Evolutionary conservation across 1,140 invertebrate genomes (phyloP), one percentile per base, ranked within the genome.

Genomic region (Trinorchestia longiramus): DNA sequence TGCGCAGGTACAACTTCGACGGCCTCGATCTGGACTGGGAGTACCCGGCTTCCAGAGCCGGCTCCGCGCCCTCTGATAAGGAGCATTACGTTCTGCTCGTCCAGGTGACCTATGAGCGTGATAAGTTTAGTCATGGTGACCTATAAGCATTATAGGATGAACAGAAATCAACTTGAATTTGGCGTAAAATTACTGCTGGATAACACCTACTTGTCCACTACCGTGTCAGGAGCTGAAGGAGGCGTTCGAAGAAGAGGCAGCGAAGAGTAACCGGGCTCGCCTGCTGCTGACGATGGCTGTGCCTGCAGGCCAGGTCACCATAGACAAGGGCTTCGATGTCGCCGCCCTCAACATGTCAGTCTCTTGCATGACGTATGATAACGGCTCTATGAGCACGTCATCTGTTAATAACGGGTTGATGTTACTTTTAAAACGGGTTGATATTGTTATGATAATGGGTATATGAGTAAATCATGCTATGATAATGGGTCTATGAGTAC

Each of bases 211-310:
- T 36, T 28, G 36, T 28, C 53, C 42, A 28, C 43, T 87, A 62
- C 88, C 44, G 96, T 62, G 97, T 28, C 97, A 99, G 98, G 99
- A 99, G 97, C 97, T 99, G 44, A 97, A 99, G 36, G 98, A 99
- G 97, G 99, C 99, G 97, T 99, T 99, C 97, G 98, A 99, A 90
- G 97, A 98, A 95, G 99, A 99, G 97, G 98, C 98, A 0, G 97
- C 98, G 77, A 98, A 98, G 97, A 98, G 98, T 8, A 98, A 98
- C 95, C 98, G 98, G 97, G 97, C 98, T 36, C 97, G 98, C 91
- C 98, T 99, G 4, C 97, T 99, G n/a, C 97, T 99, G 0, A 99
- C 99, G 42, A 99, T 99, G 98, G 99, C 99, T 15, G 98, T 99
- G 41, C 99, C 99, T 0, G 99, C 99, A 42, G 99, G 99, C 44